phyloP scores from a whole-genome alignment of 2,113 vertebrate species.

The Toxotes jaculatrix region DNA sequence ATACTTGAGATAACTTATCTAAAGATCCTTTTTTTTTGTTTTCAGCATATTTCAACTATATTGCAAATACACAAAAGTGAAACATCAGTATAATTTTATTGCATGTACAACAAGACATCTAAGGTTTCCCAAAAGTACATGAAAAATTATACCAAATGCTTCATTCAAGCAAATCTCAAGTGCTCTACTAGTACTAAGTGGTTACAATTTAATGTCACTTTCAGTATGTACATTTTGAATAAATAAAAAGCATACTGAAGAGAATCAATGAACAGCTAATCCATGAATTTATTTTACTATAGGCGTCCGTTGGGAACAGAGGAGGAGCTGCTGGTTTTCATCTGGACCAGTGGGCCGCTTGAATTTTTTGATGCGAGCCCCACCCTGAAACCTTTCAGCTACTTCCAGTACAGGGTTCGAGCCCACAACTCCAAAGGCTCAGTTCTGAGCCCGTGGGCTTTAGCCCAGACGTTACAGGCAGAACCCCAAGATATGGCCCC shows the following conservation, averaged over 20 bases:
- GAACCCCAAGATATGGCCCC: constrained; percentile 84
- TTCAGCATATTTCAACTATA: background rate
- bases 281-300: constrained; percentile 6
- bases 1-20: background rate
- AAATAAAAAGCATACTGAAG: background rate
- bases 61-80: background rate
- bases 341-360: constrained; percentile 88
- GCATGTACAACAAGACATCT: no score
- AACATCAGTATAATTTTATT: no score
- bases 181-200: background rate
- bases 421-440: constrained; percentile 88
- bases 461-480: constrained; percentile 85
- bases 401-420: constrained; percentile 87
- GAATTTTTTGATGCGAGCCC: constrained; percentile 87
- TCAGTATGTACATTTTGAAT: background rate
- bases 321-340: constrained; percentile 87
- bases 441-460: constrained; percentile 87
- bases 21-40: no score
- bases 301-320: constrained; percentile 85
- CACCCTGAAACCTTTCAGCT: constrained; percentile 85
- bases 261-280: constrained; percentile 3
- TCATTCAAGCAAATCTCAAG: background rate
- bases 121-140: background rate
- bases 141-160: background rate
- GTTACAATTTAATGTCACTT: background rate